A percentile compares a stretch with the other conserved stretches of the same genome.
Evolutionary conservation across 2,797 vertebrate genomes (phyloP).

Genomic region (Thamnophis elegans): DNA sequence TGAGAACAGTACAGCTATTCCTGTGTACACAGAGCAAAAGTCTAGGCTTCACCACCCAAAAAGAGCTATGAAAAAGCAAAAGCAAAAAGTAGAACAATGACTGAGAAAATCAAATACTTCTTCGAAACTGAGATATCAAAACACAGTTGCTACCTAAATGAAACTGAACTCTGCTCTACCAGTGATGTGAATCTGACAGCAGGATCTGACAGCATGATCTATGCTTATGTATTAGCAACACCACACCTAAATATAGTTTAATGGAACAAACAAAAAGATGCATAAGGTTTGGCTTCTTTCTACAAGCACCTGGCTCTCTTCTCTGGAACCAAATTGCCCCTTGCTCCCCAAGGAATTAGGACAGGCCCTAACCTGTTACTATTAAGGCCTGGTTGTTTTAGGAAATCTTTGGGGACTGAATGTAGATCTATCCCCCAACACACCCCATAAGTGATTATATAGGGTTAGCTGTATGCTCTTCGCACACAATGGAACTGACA

Average conservation of each 20-base stretch:
- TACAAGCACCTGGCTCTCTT: neutral
- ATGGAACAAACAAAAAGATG: neutral
- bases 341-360: neutral
- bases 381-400: neutral
- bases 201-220: neutral
- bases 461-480: neutral
- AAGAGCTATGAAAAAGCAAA: neutral
- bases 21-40: neutral
- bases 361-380: neutral
- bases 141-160: neutral
- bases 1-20: neutral
- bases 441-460: neutral
- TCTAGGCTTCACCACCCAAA: neutral
- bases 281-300: neutral
- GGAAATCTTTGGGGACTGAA: neutral
- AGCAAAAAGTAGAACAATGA: neutral
- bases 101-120: neutral
- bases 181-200: neutral
- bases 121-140: neutral
- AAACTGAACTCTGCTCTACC: neutral
- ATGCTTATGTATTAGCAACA: neutral
- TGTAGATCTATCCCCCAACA: neutral
- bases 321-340: neutral
- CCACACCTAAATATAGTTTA: neutral
- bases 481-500: neutral